Conservation (phyloP, 2,888 invertebrate species). For the Parascotia fuliginaria region DNA sequence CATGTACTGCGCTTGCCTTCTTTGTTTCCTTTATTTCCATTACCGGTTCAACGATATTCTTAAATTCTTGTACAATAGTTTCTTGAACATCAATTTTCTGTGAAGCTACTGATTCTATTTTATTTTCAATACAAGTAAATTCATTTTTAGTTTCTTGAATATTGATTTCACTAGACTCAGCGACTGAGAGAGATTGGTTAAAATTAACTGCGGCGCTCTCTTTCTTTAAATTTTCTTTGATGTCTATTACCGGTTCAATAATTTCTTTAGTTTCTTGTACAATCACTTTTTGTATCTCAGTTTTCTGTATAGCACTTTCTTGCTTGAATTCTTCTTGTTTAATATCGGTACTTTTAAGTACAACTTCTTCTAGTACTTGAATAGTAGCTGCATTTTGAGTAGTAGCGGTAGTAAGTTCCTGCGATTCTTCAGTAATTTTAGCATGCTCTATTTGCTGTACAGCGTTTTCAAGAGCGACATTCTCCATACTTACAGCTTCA, state of each 20-base stretch:
- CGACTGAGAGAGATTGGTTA: slow-evolving; percentile 32
- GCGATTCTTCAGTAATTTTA: slow-evolving; percentile 39
- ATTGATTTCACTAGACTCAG: slow-evolving; percentile 25
- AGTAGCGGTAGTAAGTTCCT: slow-evolving; percentile 29
- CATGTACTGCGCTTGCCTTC: slow-evolving; percentile 38
- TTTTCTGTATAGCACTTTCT: slow-evolving; percentile 26
- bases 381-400: slow-evolving; percentile 37
- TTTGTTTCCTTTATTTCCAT: slow-evolving; percentile 35
- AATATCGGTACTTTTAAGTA: slow-evolving; percentile 33
- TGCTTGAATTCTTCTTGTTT: slow-evolving; percentile 39
- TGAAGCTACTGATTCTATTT: no score
- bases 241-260: slow-evolving; percentile 32
- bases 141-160: slow-evolving; percentile 30
- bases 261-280: slow-evolving; percentile 37
- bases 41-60: slow-evolving; percentile 37
- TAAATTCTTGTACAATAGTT: slow-evolving; percentile 28
- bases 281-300: slow-evolving; percentile 27
- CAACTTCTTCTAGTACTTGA: slow-evolving; percentile 28
- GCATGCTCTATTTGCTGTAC: slow-evolving; percentile 40
- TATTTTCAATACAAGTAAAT: slow-evolving; percentile 15
- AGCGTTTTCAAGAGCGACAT: slow-evolving; percentile 40
- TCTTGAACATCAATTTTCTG: slow-evolving; percentile 27
- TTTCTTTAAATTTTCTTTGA: slow-evolving; percentile 39
- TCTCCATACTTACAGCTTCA: slow-evolving; percentile 43
- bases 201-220: slow-evolving; percentile 41